Conservation (phyloP, 1,140 invertebrate species). For the Brachionus calyciflorus region DNA sequence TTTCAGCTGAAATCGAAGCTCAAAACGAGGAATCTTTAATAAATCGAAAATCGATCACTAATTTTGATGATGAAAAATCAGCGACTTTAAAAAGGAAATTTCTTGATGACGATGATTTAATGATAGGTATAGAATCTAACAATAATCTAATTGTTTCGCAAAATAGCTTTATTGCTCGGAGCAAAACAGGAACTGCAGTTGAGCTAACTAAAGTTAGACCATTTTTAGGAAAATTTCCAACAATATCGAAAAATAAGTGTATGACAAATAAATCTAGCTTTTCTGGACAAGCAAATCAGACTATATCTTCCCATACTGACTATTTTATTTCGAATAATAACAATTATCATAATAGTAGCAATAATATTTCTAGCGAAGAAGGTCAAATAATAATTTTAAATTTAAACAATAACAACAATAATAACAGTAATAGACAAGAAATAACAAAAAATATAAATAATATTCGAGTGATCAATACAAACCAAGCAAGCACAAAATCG, state of each 20-base stretch:
- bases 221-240: neutral
- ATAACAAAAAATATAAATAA: constrained; percentile 1
- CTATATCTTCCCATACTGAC: neutral
- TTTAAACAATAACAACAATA: constrained; percentile 1
- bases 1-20: neutral
- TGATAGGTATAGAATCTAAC: too few species aligned
- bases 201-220: constrained; percentile 42
- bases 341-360: too few species aligned
- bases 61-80: neutral
- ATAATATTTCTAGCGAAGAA: neutral
- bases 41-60: neutral
- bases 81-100: neutral
- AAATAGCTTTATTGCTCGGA: constrained; percentile 5
- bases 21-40: constrained; percentile 31
- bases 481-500: neutral
- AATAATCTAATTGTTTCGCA: too few species aligned
- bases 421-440: neutral
- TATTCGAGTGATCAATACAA: constrained; percentile 8
- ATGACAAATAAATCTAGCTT: neutral
- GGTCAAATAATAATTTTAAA: constrained; percentile 30
- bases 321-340: neutral
- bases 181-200: constrained; percentile 35
- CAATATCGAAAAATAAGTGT: neutral
- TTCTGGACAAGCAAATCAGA: neutral
- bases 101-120: neutral